Base-by-base conservation (phyloP, 2,113 vertebrate species). In the Erpornis zantholeuca region DNA sequence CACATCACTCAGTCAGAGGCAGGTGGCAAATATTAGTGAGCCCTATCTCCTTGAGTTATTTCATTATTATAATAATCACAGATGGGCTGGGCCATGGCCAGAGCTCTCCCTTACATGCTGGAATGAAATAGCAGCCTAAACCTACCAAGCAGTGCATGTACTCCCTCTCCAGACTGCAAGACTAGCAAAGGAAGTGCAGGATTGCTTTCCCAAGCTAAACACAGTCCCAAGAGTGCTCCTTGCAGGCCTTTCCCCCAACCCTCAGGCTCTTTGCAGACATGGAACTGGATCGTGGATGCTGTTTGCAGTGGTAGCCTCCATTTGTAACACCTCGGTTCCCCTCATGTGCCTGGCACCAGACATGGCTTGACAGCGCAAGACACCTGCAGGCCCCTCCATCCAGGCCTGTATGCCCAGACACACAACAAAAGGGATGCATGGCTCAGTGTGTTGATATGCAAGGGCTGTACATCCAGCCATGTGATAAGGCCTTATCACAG, bases 361-460 rank as follows among this genome's bases (percentile, higher is more conserved):
- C 21, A 10, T 5, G 20, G 22, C 47, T 65, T 45, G 57, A 8
- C 21, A 25, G 8, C 68, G 38, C 7, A 7, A 71, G 25, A 5
- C 69, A 25, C 7, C 2, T 45, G 47, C n/a, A 71, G 31, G 14
- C 23, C 2, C 8, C 27, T 79, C 56, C 29, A 28, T n/a, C 60
- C 77, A 52, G 23, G 35, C 24, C 53, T 36, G 6, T 24, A 1
- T 11, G 47, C 35, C 14, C 36, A 77, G 60, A 19, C 35, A 27
- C 52, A 38, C 10, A 7, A 3, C 6, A 42, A 44, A 10, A 42
- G 2, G 2, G 27, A 4, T 16, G n/a, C 1, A 4, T 14, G 23
- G n/a, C 68, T 72, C 49, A 29, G 24, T 0, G 0, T 29, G 49
- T 3, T 18, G 33, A 11, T 35, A 2, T 22, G 18, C 33, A 29